Conservation (phyloP, 2,113 vertebrate genomes). For the Eptesicus fuscus region DNA sequence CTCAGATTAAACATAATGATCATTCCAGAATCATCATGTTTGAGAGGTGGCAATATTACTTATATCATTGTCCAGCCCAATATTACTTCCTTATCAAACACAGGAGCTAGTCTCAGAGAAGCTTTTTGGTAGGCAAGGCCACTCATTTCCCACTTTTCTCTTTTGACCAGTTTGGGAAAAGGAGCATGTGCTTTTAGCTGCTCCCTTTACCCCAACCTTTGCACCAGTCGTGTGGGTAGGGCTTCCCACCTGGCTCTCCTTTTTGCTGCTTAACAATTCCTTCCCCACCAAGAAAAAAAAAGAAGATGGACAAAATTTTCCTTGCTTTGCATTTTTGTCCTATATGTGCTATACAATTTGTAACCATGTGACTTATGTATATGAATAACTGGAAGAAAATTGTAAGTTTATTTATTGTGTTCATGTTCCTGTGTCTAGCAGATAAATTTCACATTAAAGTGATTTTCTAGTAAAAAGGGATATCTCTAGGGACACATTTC, state of each 20-base stretch:
- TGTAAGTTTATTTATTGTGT: constrained; percentile 46
- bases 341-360: background rate
- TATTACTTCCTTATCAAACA: background rate
- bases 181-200: background rate
- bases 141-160: background rate
- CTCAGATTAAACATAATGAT: background rate
- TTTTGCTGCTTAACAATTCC: background rate
- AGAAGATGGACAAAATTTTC: background rate
- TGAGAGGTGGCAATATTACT: accelerated
- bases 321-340: background rate
- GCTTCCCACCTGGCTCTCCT: accelerated
- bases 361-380: background rate
- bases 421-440: constrained; percentile 24
- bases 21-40: background rate
- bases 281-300: background rate
- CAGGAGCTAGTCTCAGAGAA: background rate
- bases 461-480: constrained; percentile 40
- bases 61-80: accelerated
- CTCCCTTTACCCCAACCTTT: accelerated
- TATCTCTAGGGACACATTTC: constrained; percentile 56
- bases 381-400: constrained; percentile 25
- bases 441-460: constrained; percentile 63
- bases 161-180: background rate
- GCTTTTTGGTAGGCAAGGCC: accelerated
- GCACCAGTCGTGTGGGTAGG: background rate